Evolutionary conservation across 2,113 vertebrate species (phyloP).

Genomic region (Scomber japonicus): DNA sequence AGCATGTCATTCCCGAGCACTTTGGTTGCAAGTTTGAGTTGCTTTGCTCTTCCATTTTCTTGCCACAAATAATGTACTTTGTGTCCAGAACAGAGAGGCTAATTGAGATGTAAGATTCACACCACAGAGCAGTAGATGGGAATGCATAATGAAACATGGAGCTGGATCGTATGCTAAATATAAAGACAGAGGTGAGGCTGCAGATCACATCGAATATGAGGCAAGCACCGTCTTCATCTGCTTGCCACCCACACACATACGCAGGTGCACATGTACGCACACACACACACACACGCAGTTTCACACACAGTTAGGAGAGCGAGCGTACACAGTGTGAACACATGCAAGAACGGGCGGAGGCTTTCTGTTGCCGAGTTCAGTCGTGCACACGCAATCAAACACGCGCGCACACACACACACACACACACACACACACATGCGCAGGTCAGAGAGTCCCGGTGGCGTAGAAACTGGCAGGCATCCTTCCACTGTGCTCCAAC

Average conservation of each 20-base stretch:
- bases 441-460: conserved; percentile 76
- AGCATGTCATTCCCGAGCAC: conserved; percentile 10
- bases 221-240: conserved; percentile 71
- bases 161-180: conserved; percentile 77
- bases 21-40: conserved; percentile 24
- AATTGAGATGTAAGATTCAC: conserved; percentile 80
- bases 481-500: conserved; percentile 76
- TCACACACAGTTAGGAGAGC: conserved; percentile 26
- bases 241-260: conserved; percentile 64
- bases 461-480: conserved; percentile 78
- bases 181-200: conserved; percentile 78
- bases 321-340: conserved; percentile 31
- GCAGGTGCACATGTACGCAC: conserved; percentile 18
- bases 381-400: conserved; percentile 21
- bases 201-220: conserved; percentile 75
- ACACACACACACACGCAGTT: not conserved
- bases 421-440: conserved; percentile 64
- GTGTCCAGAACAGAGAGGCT: conserved; percentile 72
- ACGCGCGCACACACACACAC: conserved; percentile 29
- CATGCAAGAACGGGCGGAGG: conserved; percentile 47
- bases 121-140: conserved; percentile 59
- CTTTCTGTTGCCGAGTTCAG: conserved; percentile 51
- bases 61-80: conserved; percentile 66
- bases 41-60: conserved; percentile 39
- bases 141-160: conserved; percentile 77